phyloP scores from a whole-genome alignment of 2,888 invertebrate species.

The Gymnocheta viridis region DNA sequence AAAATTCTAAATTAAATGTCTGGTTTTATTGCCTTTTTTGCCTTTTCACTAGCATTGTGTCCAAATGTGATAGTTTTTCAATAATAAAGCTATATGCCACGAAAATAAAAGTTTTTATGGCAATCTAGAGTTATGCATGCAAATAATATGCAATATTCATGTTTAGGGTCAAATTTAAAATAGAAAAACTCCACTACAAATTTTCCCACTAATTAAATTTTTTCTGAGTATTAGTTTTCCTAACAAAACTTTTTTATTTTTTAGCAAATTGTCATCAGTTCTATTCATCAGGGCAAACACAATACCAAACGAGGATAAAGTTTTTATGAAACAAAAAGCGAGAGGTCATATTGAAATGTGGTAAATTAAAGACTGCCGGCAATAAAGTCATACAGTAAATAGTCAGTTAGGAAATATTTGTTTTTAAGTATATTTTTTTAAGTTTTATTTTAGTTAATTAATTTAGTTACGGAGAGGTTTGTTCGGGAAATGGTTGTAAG shows the following conservation, averaged over 20 bases:
- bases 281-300: constrained; percentile 11
- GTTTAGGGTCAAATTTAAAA: constrained; percentile 36
- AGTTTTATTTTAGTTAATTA: no score
- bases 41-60: not conserved
- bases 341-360: constrained; percentile 31
- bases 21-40: constrained; percentile 6
- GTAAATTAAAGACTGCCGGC: constrained; percentile 3
- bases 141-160: constrained; percentile 47
- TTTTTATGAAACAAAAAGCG: not conserved
- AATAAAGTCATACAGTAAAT: constrained; percentile 4
- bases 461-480: no score
- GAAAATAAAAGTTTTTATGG: constrained; percentile 9
- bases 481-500: no score
- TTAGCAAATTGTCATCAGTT: constrained; percentile 34
- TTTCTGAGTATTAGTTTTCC: not conserved
- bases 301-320: not conserved
- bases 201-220: constrained; percentile 27
- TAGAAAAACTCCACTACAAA: not conserved
- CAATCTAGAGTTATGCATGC: constrained; percentile 35
- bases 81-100: constrained; percentile 26
- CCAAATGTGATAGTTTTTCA: not conserved
- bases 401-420: not conserved
- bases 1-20: not conserved
- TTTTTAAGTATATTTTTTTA: not conserved
- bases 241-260: constrained; percentile 14